Conservation (phyloP, 2,113 vertebrate species). For the Sebastes schlegelii region DNA sequence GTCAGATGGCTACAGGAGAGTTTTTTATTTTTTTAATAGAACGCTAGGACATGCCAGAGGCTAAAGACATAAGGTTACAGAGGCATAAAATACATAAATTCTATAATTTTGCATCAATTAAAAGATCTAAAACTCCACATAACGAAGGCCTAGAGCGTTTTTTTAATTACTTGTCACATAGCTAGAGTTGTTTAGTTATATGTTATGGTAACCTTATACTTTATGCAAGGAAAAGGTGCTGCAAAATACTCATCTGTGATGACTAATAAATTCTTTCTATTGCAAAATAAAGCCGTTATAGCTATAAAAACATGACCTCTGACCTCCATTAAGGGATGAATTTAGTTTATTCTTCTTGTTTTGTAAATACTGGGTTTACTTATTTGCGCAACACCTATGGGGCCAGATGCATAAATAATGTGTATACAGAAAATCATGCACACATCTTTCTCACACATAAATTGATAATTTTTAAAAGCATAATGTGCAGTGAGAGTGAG, state of each 20-base stretch:
- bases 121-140: not conserved
- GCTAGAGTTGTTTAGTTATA: too few species aligned
- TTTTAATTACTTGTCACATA: slow-evolving; percentile 6
- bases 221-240: not conserved
- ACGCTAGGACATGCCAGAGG: slow-evolving; percentile 41
- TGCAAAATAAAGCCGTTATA: not conserved
- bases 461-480: too few species aligned
- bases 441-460: too few species aligned
- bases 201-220: too few species aligned
- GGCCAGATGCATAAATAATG: not conserved
- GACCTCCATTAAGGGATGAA: not conserved
- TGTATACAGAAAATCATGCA: too few species aligned
- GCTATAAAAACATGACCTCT: not conserved
- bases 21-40: slow-evolving; percentile 48
- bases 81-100: slow-evolving; percentile 20
- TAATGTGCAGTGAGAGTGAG: too few species aligned
- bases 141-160: not conserved
- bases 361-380: not conserved
- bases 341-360: not conserved
- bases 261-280: not conserved
- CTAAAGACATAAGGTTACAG: slow-evolving; percentile 42
- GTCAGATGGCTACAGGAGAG: slow-evolving; percentile 65
- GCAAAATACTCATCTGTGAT: not conserved
- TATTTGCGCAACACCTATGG: too few species aligned
- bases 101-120: slow-evolving; percentile 8